Percentiles rank a stretch among this genome's conserved stretches.
These are phyloP conservation scores for Fissipunctia ypsillon DNA, from an alignment of 2,888 invertebrate genomes.

Conservation along the genomic window DNA sequence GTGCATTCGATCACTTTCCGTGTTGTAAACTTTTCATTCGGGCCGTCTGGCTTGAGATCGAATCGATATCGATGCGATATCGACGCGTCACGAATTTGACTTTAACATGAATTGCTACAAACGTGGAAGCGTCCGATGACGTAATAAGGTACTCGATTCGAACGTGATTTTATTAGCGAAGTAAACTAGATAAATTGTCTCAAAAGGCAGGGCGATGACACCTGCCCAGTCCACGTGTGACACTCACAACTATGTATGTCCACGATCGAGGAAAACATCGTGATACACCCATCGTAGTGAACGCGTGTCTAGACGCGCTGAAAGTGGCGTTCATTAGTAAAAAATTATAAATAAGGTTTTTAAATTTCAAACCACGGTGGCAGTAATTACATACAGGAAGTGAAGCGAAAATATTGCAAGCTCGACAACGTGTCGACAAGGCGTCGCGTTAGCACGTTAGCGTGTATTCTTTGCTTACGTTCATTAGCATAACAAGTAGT, in stretches of 20 bases:
- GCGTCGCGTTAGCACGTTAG: slow-evolving; percentile 86
- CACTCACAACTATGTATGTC: slow-evolving; percentile 70
- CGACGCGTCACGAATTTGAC: slow-evolving; percentile 84
- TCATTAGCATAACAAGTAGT: slow-evolving; percentile 90
- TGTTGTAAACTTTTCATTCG: slow-evolving; percentile 86
- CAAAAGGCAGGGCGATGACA: slow-evolving; percentile 66
- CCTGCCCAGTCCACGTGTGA: slow-evolving; percentile 61
- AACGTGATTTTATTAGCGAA: slow-evolving; percentile 71
- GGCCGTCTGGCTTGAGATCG: slow-evolving; percentile 83
- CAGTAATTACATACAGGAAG: slow-evolving; percentile 81
- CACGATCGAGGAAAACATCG: slow-evolving; percentile 69
- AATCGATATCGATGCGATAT: slow-evolving; percentile 84
- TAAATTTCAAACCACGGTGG: slow-evolving; percentile 76
- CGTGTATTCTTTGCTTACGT: slow-evolving; percentile 89
- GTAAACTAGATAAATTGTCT: slow-evolving; percentile 70
- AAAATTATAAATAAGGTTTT: slow-evolving; percentile 74
- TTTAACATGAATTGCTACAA: slow-evolving; percentile 71
- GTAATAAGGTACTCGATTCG: slow-evolving; percentile 65
- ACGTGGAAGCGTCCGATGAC: slow-evolving; percentile 67
- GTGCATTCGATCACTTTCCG: slow-evolving; percentile 85
- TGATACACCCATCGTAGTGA: slow-evolving; percentile 44
- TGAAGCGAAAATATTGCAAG: slow-evolving; percentile 86
- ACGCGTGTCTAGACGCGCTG: slow-evolving; percentile 51
- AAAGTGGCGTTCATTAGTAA: slow-evolving; percentile 60
- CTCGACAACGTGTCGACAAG: slow-evolving; percentile 88